Evolutionary conservation across 2,113 vertebrate species (phyloP), one percentile per base, ranked within the genome.

Genomic region (Brienomyrus brachyistius): DNA sequence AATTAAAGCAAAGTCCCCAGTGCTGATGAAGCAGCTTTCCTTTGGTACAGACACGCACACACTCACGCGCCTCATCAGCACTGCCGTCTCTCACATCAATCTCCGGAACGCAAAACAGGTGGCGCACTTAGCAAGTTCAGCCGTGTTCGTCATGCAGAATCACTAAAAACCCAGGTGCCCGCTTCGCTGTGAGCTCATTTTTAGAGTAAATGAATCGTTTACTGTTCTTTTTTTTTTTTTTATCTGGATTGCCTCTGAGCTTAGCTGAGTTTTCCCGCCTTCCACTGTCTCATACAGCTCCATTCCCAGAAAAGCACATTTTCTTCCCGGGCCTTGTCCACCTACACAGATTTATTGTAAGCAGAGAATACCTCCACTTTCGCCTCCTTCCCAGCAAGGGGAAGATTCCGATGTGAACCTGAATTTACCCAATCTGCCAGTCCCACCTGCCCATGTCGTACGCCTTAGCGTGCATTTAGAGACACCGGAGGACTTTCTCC

Each of bases 371-470:
- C 13, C n/a, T 15, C n/a, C n/a, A 13, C 11, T 31, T 77, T 3
- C 6, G 70, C 35, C 70, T 77, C 83, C 89, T 51, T 87, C n/a
- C 23, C 31, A 88, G 83, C 59, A 43, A 43, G 35, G 15, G 50
- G 66, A 5, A 48, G 8, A 10, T 86, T 54, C 70, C 7, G 70
- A 40, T 0, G 4, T 74, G 15, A 77, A 40, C 27, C 70, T 80
- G 77, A 82, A 35, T 50, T 88, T 80, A 70, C 50, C 85, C 59
- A 88, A 4, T 40, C 56, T 54, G 82, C 86, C 54, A 19, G 23
- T 50, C 45, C 48, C 86, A 91, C 89, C 90, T 86, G 87, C 17
- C 77, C 13, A 9, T 15, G 77, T 23, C 31, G 31, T 82, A 15
- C 31, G 27, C 48, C 48, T 47, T 9, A 10, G 21, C 17, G 8